Conservation (phyloP, 2,888 invertebrate species). For the Argynnis bischoffii region DNA sequence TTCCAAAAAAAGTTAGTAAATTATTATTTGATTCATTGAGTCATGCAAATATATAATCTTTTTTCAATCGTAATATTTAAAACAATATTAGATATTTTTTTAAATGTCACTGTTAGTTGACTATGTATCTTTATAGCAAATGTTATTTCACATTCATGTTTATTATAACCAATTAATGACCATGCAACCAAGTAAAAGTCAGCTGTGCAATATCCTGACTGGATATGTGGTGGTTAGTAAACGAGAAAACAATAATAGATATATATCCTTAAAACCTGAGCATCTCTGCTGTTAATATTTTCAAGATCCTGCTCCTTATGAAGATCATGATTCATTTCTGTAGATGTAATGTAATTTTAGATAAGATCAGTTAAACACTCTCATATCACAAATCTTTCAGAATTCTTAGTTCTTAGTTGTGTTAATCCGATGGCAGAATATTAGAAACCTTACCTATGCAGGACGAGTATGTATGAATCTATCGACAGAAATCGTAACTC, state of each 20-base stretch:
- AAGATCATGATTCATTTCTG: conserved; percentile 56
- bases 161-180: neutral
- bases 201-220: conserved; percentile 21
- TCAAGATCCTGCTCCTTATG: conserved; percentile 53
- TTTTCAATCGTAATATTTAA: too few species aligned
- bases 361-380: neutral
- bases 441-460: too few species aligned
- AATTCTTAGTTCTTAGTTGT: too few species aligned
- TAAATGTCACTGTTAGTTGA: too few species aligned
- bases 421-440: too few species aligned
- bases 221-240: conserved; percentile 24
- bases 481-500: too few species aligned
- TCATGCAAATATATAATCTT: too few species aligned
- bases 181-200: conserved; percentile 16
- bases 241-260: conserved; percentile 15
- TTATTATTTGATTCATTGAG: too few species aligned
- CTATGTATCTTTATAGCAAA: too few species aligned
- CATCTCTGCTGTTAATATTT: conserved; percentile 52
- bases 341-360: conserved; percentile 29
- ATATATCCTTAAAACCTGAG: conserved; percentile 51
- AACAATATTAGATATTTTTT: too few species aligned
- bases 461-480: too few species aligned
- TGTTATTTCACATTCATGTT: neutral
- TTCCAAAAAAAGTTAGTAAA: too few species aligned
- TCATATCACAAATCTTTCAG: neutral